phyloP scores from a whole-genome alignment of 2,888 invertebrate genomes.

The Mayetiola destructor region DNA sequence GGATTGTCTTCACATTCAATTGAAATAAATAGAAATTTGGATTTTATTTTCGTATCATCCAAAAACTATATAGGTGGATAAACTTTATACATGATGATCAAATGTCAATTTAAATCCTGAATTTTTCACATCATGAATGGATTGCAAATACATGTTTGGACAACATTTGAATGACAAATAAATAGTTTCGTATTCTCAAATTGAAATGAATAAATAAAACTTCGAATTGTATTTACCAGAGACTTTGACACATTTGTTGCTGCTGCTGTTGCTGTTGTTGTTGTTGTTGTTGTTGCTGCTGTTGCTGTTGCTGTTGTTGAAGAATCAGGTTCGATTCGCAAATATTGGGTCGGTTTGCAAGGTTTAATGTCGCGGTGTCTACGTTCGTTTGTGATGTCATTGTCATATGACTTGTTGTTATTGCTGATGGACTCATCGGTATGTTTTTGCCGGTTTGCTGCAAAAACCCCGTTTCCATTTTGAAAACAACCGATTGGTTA shows the following conservation, averaged over 20 bases:
- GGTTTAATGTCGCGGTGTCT: background rate
- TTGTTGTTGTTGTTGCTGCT: constrained; percentile 18
- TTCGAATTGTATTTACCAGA: too few relatives aligned
- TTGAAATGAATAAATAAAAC: background rate
- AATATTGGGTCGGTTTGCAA: background rate
- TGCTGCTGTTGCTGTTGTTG: background rate
- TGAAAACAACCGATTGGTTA: constrained; percentile 21
- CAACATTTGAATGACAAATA: background rate
- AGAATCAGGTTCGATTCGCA: constrained; percentile 18
- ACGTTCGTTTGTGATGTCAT: constrained; percentile 23
- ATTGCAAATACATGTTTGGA: too few relatives aligned
- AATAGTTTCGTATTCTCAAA: background rate
- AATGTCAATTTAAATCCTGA: too few relatives aligned
- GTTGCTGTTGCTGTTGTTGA: constrained; percentile 21
- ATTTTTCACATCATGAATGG: too few relatives aligned
- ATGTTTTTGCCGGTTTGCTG: constrained; percentile 32
- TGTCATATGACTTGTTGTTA: constrained; percentile 15
- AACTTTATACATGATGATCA: too few relatives aligned
- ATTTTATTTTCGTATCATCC: too few relatives aligned
- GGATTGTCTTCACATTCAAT: too few relatives aligned
- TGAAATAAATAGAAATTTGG: too few relatives aligned
- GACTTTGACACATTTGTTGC: background rate
- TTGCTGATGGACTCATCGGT: constrained; percentile 22
- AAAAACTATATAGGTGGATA: too few relatives aligned
- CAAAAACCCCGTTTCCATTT: constrained; percentile 33